Evolutionary conservation across 2,113 vertebrate genomes (phyloP), one percentile per base, ranked within the genome.

Genomic region (Hypomesus transpacificus): DNA sequence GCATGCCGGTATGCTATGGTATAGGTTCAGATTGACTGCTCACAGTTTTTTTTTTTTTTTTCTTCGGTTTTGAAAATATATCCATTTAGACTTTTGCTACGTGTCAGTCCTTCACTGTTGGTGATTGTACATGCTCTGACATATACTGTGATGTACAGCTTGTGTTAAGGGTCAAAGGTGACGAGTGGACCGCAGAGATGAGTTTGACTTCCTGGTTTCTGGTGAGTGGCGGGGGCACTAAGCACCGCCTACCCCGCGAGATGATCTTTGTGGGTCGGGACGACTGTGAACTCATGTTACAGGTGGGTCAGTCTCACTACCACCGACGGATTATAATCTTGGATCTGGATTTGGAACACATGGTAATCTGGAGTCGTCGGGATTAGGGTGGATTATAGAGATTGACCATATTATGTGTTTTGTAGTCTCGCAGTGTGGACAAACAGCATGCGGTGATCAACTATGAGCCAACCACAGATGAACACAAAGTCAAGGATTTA

Each of bases 191-290:
- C 75, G 80, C 80, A 91, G 91, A 94, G 92, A 98, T 99, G 97
- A 99, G 96, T 92, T 91, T 99, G 89, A 98, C 97, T 85, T 97
- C 97, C 74, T 99, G 97, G 97, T 99, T 99, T 93, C 92, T 99
- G 88, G 95, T 99, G 89, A 97, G 95, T 90, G 92, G 94, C 80
- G 94, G 95, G 82, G 96, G 96, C 90, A 98, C 92, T 31, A 93
- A 95, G 69, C 96, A 99, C 60, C 95, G 97, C 80, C 94, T 99
- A 86, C 97, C 97, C 82, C 90, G 95, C 76, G 97, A 99, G 90
- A 98, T 99, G 97, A 99, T 99, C 91, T 99, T 99, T 78, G 97
- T 99, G 79, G 97, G 97, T 76, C 92, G 97, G 88, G 97, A 99
- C 84, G 97, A 99, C 91, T 98, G 97, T 82, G 97, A 98, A 87